Percentiles rank a stretch among this genome's conserved stretches.
These are phyloP conservation scores for Carcharodon carcharias DNA, from an alignment of 2,797 vertebrate genomes.

Conservation along the genomic window DNA sequence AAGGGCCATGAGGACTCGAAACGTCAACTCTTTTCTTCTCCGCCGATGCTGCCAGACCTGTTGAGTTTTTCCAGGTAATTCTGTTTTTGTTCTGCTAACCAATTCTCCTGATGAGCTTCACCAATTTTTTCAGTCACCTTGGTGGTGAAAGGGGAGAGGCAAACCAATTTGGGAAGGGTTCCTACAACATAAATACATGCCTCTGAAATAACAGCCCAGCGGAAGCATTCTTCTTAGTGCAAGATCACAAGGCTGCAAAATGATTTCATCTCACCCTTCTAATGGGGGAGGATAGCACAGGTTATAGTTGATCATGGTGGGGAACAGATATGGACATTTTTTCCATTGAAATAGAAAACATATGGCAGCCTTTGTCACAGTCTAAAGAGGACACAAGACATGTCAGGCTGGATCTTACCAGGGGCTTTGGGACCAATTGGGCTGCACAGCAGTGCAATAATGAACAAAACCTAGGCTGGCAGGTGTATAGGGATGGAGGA, in stretches of 20 bases:
- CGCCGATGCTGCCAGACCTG: too few relatives aligned
- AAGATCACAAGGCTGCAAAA: background rate
- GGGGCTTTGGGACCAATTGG: too few relatives aligned
- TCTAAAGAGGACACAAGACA: too few relatives aligned
- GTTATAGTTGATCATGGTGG: background rate
- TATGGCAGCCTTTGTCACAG: background rate
- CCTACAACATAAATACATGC: background rate
- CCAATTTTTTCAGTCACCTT: too few relatives aligned
- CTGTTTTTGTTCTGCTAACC: background rate
- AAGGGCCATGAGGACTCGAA: too few relatives aligned
- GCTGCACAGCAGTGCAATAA: too few relatives aligned
- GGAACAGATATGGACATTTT: background rate
- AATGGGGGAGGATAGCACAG: background rate
- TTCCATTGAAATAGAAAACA: background rate
- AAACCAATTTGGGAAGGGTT: background rate
- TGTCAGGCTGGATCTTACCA: too few relatives aligned
- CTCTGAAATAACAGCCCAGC: background rate
- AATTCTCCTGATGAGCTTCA: background rate
- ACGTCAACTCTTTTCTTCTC: too few relatives aligned
- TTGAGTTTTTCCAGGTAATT: too few relatives aligned
- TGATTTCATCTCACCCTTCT: background rate
- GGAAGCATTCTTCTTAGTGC: background rate
- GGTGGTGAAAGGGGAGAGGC: background rate
- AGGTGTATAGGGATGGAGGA: too few relatives aligned
- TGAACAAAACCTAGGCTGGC: too few relatives aligned